Base-by-base conservation (phyloP, 1,140 invertebrate genomes). In the Himalopsyche phryganea region DNA sequence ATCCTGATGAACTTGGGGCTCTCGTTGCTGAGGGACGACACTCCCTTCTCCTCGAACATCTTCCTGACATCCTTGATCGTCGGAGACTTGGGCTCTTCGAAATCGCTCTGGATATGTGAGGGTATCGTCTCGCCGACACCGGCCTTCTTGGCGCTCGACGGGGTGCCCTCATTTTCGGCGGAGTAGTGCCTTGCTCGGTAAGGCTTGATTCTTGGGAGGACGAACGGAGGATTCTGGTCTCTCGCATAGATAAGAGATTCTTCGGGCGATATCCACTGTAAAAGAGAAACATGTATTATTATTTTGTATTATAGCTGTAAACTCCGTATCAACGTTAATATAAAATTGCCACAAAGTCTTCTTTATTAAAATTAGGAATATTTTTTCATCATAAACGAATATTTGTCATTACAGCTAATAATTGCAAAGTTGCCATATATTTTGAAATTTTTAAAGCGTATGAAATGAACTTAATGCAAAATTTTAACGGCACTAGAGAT, bases 251-350 rank as follows among this genome's bases (percentile, higher is more conserved):
- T 70, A 5, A 70, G 70, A 38, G 72, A 73, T 60, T 78, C 73
- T 60, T 78, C 73, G 10, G 71, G 70, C 0, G 74, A 75, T 50
- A 78, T 76, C 76, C 74, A 78, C 76, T 78, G 71, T 7, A 46
- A 58, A 58, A 40, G 19, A 53, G 54, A 28, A 32, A 49, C 28
- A 57, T 11, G 5, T 17, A 17, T 45, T 15, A 45, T 6, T 45
- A 5, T 28, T 28, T 9, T 28, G 23, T n/a, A n/a, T n/a, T n/a
- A n/a, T n/a, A n/a, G n/a, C n/a, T n/a, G n/a, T n/a, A n/a, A n/a
- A n/a, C n/a, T n/a, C n/a, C n/a, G n/a, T n/a, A n/a, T n/a, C n/a
- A n/a, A n/a, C n/a, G n/a, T n/a, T n/a, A n/a, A n/a, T n/a, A n/a
- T n/a, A n/a, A n/a, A n/a, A n/a, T n/a, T n/a, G n/a, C n/a, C n/a